A percentile compares a stretch with the other conserved stretches of the same genome.
Conservation (phyloP, 2,797 vertebrate species). For the Monodelphis domestica region DNA sequence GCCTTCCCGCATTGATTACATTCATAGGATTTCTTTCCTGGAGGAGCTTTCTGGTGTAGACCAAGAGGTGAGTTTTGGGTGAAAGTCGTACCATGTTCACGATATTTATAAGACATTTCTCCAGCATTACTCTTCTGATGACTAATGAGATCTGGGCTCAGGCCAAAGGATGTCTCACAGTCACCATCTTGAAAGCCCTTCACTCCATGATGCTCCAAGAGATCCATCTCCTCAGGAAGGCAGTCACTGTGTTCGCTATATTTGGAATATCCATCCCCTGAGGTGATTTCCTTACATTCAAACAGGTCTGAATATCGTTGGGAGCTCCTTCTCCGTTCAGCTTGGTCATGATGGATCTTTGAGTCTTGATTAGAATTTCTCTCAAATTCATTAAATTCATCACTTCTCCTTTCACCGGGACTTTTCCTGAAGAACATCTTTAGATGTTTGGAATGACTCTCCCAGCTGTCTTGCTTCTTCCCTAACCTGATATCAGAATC, state of each 20-base stretch:
- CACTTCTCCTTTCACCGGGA: background rate
- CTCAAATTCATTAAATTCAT: constrained; percentile 4
- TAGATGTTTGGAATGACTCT: constrained; percentile 27
- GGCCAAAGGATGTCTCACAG: background rate
- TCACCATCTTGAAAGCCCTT: constrained; percentile 31
- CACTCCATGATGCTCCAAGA: background rate
- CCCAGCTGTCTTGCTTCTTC: constrained; percentile 6
- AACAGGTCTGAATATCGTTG: background rate
- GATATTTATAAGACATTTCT: constrained; percentile 8
- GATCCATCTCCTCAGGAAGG: background rate
- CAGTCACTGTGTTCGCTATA: background rate
- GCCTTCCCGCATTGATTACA: constrained; percentile 20
- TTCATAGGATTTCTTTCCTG: constrained; percentile 37
- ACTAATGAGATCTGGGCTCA: constrained; percentile 32
- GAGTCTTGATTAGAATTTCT: constrained; percentile 25
- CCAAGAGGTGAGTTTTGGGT: constrained; percentile 16
- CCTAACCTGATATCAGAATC: background rate
- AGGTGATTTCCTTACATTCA: constrained; percentile 11
- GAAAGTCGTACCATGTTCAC: background rate
- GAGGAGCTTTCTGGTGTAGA: constrained; percentile 36
- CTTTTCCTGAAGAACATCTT: background rate
- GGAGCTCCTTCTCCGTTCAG: background rate
- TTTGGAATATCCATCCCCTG: background rate
- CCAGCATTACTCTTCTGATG: constrained; percentile 24
- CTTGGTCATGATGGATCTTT: constrained; percentile 30